Evolutionary conservation across 2,888 invertebrate species (phyloP).

Genomic region (Phytoseiulus persimilis): DNA sequence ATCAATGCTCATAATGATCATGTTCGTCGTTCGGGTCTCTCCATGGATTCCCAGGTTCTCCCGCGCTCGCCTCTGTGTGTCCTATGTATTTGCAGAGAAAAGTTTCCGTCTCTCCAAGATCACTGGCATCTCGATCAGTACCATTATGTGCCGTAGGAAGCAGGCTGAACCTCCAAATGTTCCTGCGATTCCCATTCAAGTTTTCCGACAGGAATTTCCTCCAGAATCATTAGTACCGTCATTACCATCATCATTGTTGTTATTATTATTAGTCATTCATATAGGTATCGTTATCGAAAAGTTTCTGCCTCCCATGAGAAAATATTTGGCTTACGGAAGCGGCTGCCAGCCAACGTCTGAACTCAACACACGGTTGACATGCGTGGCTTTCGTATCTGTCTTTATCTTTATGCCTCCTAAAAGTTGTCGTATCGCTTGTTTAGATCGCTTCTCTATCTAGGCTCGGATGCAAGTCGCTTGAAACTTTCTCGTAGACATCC

Average conservation of each 20-base stretch:
- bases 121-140: neutral
- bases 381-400: neutral
- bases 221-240: neutral
- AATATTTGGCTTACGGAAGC: constrained; percentile 39
- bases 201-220: neutral
- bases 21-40: neutral
- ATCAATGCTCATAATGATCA: neutral
- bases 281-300: neutral
- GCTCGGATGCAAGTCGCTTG: neutral
- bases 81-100: neutral
- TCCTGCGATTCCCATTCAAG: neutral
- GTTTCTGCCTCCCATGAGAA: neutral
- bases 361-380: neutral
- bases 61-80: neutral
- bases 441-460: neutral
- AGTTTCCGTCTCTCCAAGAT: neutral
- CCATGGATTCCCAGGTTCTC: neutral
- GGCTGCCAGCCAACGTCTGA: neutral
- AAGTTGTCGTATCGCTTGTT: neutral
- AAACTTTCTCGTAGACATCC: neutral
- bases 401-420: neutral
- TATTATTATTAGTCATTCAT: neutral
- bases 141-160: neutral
- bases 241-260: neutral
- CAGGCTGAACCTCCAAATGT: neutral